Evolutionary conservation across 2,888 invertebrate species (phyloP), one percentile per base, ranked within the genome.

Genomic region (Cephus runcator): DNA sequence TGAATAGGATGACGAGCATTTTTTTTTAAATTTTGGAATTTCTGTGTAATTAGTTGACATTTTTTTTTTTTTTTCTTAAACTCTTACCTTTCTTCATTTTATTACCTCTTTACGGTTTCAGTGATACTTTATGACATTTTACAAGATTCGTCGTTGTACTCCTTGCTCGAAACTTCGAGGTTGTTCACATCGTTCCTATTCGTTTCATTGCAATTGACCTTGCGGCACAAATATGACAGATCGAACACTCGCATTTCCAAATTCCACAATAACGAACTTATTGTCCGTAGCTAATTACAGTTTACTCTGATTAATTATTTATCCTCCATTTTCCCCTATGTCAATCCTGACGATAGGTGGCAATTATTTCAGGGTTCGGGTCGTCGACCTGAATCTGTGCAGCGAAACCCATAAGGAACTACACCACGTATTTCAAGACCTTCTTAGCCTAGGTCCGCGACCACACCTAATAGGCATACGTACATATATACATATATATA

Each of bases 401-500:
- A 23, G 56, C 23, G 56, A 56, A 56, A 23, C 56, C 15, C 9
- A 56, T 56, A 56, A 56, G 56, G 56, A 56, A 56, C 56, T 56
- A 56, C 56, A 56, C 6, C 15, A 15, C 15, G 40, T 56, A 56
- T 56, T 56, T 56, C 56, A 56, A 56, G 56, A 56, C 56, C 56
- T 23, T 23, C 30, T 34, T 35, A 74, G 30, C 74, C 74, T 74
- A 71, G n/a, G 69, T 75, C 75, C 75, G 56, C 75, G 78, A 78
- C 78, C 78, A 78, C 78, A 76, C 78, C 75, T 78, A 78, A 78
- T 71, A 75, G n/a, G 9, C 71, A 71, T 30, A 71, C 71, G 71
- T 71, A 11, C 11, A 30, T 71, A 71, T 30, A 34, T 71, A 71
- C 12, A 33, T 71, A 71, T 11, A 35, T 34, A 33, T 69, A 71